These are phyloP conservation scores for Mamestra brassicae DNA, from an alignment of 2,888 invertebrate genomes.

Conservation along the genomic window DNA sequence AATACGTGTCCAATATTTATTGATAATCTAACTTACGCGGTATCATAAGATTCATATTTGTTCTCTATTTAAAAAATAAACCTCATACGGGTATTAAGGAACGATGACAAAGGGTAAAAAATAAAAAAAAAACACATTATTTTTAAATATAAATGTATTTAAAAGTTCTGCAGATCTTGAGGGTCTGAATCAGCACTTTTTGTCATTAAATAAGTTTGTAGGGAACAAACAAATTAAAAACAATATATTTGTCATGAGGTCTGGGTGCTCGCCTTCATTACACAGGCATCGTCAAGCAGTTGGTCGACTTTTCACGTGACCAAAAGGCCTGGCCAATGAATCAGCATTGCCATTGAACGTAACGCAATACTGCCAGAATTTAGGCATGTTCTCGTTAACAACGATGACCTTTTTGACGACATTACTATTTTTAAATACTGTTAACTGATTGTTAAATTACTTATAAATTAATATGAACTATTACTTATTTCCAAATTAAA, in stretches of 20 bases:
- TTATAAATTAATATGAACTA: slow-evolving; percentile 4
- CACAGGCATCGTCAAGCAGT: not conserved
- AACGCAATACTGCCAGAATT: slow-evolving; percentile 2
- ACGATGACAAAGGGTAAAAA: not conserved
- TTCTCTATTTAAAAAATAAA: too few relatives aligned
- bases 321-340: not conserved
- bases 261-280: too few relatives aligned
- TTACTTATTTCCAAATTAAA: not conserved
- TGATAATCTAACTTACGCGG: too few relatives aligned
- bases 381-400: not conserved
- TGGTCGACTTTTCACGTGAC: not conserved
- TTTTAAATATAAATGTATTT: slow-evolving; percentile 31
- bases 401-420: not conserved
- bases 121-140: not conserved
- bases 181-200: not conserved
- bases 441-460: not conserved
- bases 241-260: not conserved
- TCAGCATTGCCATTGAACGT: not conserved
- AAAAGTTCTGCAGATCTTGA: slow-evolving; percentile 33
- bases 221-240: slow-evolving; percentile 32
- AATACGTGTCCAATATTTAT: too few relatives aligned
- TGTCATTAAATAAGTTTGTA: slow-evolving; percentile 39
- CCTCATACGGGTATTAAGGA: too few relatives aligned
- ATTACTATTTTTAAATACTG: not conserved
- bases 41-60: too few relatives aligned